phyloP scores from a whole-genome alignment of 2,888 invertebrate genomes.

The Molorchus minor region DNA sequence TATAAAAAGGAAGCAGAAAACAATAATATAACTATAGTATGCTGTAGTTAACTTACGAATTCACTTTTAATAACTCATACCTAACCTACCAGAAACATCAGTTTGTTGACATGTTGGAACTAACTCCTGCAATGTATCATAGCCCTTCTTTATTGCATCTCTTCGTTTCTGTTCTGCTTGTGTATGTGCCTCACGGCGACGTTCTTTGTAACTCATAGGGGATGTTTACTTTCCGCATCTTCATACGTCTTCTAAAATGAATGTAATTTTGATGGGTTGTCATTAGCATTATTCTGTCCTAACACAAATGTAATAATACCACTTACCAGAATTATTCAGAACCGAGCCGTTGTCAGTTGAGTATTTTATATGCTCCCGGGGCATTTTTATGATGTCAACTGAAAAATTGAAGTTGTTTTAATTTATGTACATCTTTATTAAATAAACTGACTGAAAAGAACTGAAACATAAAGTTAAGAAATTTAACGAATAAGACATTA shows the following conservation, averaged over 20 bases:
- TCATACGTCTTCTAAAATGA: conserved; percentile 65
- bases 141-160: conserved; percentile 97
- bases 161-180: conserved; percentile 96
- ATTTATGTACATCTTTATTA: too few species aligned
- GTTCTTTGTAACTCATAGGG: conserved; percentile 88
- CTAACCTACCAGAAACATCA: conserved; percentile 84
- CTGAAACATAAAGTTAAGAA: too few species aligned
- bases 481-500: too few species aligned
- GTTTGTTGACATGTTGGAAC: conserved; percentile 95
- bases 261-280: not conserved
- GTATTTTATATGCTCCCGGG: conserved; percentile 16
- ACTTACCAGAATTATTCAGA: conserved; percentile 20
- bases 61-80: too few species aligned
- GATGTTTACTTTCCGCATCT: conserved; percentile 70
- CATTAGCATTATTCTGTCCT: not conserved
- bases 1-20: too few species aligned
- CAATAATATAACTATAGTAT: too few species aligned
- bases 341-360: conserved; percentile 11
- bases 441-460: too few species aligned
- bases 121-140: conserved; percentile 90
- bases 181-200: conserved; percentile 93
- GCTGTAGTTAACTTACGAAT: too few species aligned
- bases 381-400: too few species aligned
- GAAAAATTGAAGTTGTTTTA: too few species aligned
- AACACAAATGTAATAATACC: not conserved